A percentile compares a stretch with the other conserved stretches of the same genome.
phyloP scores from a whole-genome alignment of 2,888 invertebrate genomes.

The Macaria notata region DNA sequence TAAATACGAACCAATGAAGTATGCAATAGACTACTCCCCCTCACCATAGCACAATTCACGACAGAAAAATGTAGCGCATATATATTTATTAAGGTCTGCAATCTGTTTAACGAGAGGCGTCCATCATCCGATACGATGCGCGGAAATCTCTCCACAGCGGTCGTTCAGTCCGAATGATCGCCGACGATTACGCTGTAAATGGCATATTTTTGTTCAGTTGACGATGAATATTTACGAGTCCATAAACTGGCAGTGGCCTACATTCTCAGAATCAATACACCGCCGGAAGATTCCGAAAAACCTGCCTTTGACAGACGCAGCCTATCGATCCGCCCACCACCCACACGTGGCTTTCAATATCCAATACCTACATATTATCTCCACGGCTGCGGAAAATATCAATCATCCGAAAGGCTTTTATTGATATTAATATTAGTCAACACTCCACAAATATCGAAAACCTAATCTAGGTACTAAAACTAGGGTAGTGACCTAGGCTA shows the following conservation, averaged over 20 bases:
- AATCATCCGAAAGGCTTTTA: conserved; percentile 18
- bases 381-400: conserved; percentile 9
- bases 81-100: neutral
- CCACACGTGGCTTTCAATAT: conserved; percentile 5
- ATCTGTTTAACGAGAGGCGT: conserved; percentile 4
- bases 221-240: conserved; percentile 60
- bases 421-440: conserved; percentile 11
- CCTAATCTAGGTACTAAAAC: conserved; percentile 6
- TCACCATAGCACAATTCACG: too few species aligned
- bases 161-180: conserved; percentile 31
- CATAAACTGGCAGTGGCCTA: conserved; percentile 63
- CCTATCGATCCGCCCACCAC: conserved; percentile 42
- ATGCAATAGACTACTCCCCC: too few species aligned
- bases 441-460: conserved; percentile 6
- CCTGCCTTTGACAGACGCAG: conserved; percentile 41
- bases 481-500: conserved; percentile 12
- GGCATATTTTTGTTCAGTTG: conserved; percentile 43
- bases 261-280: conserved; percentile 63
- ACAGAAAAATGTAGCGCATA: neutral
- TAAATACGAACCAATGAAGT: too few species aligned
- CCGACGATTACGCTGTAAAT: conserved; percentile 37
- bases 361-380: conserved; percentile 2
- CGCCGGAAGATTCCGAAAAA: conserved; percentile 48
- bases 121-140: neutral
- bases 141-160: conserved; percentile 11